Conservation (phyloP, 2,113 vertebrate genomes). For the Notechis scutatus region DNA sequence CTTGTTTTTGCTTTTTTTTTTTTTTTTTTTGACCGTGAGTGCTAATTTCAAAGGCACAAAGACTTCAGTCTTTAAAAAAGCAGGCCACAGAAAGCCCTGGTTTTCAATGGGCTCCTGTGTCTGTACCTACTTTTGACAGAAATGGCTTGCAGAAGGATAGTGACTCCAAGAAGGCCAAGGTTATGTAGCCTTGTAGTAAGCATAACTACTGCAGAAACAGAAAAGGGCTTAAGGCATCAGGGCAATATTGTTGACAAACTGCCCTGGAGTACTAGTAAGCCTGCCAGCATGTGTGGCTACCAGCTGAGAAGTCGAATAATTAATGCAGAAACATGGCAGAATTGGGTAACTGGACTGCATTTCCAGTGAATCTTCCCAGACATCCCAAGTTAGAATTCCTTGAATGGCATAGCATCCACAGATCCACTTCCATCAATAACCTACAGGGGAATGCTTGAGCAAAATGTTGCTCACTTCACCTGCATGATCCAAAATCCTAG, state of each 20-base stretch:
- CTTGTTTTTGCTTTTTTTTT: background rate
- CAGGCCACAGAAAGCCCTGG: background rate
- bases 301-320: background rate
- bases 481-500: background rate
- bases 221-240: background rate
- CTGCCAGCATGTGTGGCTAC: background rate
- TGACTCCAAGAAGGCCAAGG: background rate
- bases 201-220: background rate
- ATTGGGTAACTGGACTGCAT: background rate
- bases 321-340: background rate
- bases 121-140: background rate
- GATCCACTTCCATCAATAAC: background rate
- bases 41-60: background rate
- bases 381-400: background rate
- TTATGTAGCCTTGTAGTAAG: background rate
- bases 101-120: background rate
- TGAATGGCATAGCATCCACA: background rate
- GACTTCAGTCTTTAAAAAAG: background rate
- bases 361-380: background rate
- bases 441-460: background rate
- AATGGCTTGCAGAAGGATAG: background rate
- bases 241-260: background rate
- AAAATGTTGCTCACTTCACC: background rate
- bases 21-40: background rate
- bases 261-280: background rate